Percentiles rank a stretch among this genome's conserved stretches.
phyloP scores from a whole-genome alignment of 2,888 invertebrate species.

The Drosophila suboccidentalis region DNA sequence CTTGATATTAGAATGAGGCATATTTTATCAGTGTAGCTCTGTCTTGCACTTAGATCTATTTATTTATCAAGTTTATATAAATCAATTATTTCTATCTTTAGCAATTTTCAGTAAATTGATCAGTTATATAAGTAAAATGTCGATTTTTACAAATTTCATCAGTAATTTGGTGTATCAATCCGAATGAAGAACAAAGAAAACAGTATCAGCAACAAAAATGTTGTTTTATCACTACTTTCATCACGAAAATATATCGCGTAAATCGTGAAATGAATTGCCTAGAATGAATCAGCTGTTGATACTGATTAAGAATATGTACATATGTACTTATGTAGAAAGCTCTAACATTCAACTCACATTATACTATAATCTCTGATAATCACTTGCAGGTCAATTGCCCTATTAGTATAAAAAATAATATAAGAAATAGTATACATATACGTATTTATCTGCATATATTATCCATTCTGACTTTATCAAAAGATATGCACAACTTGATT shows the following conservation, averaged over 20 bases:
- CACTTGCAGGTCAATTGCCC: constrained; percentile 14
- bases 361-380: constrained; percentile 9
- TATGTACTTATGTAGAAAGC: background rate
- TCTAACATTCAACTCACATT: constrained; percentile 3
- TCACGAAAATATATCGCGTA: background rate
- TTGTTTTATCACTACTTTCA: constrained; percentile 5
- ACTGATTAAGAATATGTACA: constrained; percentile 4
- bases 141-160: background rate
- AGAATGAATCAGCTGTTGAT: constrained; percentile 12
- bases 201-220: background rate
- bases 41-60: no score
- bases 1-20: no score
- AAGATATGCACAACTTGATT: constrained; percentile 10
- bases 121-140: background rate
- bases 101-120: background rate
- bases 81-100: no score
- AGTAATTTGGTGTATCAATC: background rate
- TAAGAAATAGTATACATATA: background rate
- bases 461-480: background rate
- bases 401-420: constrained; percentile 3
- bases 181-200: constrained; percentile 8
- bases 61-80: background rate
- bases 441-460: background rate
- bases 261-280: background rate
- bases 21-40: no score